Evolutionary conservation across 2,797 vertebrate genomes (phyloP), one percentile per base, ranked within the genome.

Genomic region (Mormyrops attenuatus): DNA sequence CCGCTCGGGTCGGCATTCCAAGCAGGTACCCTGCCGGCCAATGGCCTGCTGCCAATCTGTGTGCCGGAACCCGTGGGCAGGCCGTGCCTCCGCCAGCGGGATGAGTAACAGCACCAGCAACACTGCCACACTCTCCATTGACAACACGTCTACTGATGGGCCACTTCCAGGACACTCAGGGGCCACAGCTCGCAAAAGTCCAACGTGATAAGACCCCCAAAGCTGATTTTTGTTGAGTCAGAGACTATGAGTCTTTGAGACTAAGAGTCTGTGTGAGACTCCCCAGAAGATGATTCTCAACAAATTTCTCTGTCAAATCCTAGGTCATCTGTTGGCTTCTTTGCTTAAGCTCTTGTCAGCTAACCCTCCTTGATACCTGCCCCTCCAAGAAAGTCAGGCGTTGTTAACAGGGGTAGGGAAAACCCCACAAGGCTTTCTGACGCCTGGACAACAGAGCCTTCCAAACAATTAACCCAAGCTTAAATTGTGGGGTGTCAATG

Each of bases 401-500:
- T 85, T 77, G 44, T 49, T 52, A 53, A 20, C 50, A 41, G 50
- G 30, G 85, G 60, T 34, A 87, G 63, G 44, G 47, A 60, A 52
- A 26, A 26, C 34, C 22, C 66, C 22, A 11, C 44, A 44, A 26
- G 63, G 38, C 7, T 44, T 88, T 44, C 60, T 8, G 6, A 44
- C 17, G 44, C 63, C 89, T 44, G 49, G 26, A 80, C 8, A 26
- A 20, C n/a, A 53, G 77, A 87, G 84, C 86, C 90, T 90, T 80
- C 90, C 89, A 89, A 52, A 88, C 44, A n/a, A 73, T 84, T 66
- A 86, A 52, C 88, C 52, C 69, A 63, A 22, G 53, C n/a, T 93
- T 92, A 93, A 93, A 92, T 84, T 90, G 90, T 87, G 90, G 89
- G 89, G 88, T 89, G 88, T 90, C 63, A 88, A 89, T 50, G 44